Percentiles rank a stretch among this genome's conserved stretches.
Evolutionary conservation across 1,140 invertebrate species (phyloP).

Genomic region (Druon quercuslanigerum): DNA sequence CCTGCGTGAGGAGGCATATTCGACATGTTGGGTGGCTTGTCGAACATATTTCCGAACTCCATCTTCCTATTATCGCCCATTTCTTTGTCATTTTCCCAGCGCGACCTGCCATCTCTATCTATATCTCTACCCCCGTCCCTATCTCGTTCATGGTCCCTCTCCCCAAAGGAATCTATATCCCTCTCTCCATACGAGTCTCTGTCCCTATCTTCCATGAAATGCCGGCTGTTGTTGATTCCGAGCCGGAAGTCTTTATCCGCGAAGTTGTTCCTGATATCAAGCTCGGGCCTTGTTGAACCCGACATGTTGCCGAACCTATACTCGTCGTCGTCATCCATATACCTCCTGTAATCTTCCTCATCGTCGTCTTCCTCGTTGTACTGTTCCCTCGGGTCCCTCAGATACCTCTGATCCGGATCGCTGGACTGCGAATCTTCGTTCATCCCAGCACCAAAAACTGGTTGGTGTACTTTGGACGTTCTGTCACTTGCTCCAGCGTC

Average conservation of each 20-base stretch:
- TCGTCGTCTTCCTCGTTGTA: slow-evolving; percentile 40
- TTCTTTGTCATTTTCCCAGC: slow-evolving; percentile 63
- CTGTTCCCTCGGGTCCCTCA: background rate
- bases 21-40: slow-evolving; percentile 58
- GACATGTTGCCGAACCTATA: slow-evolving; percentile 28
- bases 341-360: slow-evolving; percentile 39
- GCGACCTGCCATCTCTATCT: slow-evolving; percentile 55
- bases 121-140: slow-evolving; percentile 56
- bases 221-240: slow-evolving; percentile 35
- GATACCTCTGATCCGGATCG: slow-evolving; percentile 63
- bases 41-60: slow-evolving; percentile 55
- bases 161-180: slow-evolving; percentile 15
- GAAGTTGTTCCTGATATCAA: slow-evolving; percentile 8
- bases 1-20: slow-evolving; percentile 46
- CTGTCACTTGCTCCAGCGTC: slow-evolving; percentile 60
- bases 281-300: background rate
- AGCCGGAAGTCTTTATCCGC: slow-evolving; percentile 35
- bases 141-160: slow-evolving; percentile 45
- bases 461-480: slow-evolving; percentile 65
- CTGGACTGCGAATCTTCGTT: slow-evolving; percentile 64
- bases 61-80: slow-evolving; percentile 42
- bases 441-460: slow-evolving; percentile 62
- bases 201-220: slow-evolving; percentile 34
- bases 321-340: slow-evolving; percentile 44
- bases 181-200: slow-evolving; percentile 15